Conservation (phyloP, 2,888 invertebrate species). For the Hecatera dysodea region DNA sequence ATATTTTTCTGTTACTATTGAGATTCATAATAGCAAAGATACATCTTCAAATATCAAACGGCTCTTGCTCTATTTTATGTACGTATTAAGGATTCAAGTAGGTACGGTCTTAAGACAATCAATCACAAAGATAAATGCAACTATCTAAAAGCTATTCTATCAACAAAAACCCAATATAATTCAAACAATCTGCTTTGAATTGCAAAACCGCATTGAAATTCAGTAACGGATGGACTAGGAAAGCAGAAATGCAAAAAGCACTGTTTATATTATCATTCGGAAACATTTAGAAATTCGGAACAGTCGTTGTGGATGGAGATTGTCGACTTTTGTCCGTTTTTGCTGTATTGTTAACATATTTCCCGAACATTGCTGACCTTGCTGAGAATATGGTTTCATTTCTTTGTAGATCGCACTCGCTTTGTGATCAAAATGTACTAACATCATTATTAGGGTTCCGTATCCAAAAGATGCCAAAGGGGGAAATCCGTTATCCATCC, state of each 20-base stretch:
- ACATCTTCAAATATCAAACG: neutral
- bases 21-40: neutral
- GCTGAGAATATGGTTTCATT: conserved; percentile 4
- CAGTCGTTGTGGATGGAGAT: conserved; percentile 34
- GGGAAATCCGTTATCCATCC: no score
- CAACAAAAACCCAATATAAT: conserved; percentile 29
- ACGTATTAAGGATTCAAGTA: neutral
- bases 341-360: conserved; percentile 17
- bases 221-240: conserved; percentile 45
- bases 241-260: conserved; percentile 37
- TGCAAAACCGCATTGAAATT: conserved; percentile 56
- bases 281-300: conserved; percentile 45
- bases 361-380: conserved; percentile 18
- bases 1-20: neutral
- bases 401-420: neutral
- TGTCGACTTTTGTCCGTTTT: conserved; percentile 25
- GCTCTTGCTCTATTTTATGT: neutral
- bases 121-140: neutral
- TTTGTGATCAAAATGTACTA: neutral
- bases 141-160: neutral
- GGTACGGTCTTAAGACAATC: neutral
- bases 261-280: conserved; percentile 47
- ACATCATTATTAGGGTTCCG: no score
- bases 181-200: conserved; percentile 42
- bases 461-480: no score